Conservation (phyloP, 2,888 invertebrate genomes). For the Escarpia spicata region DNA sequence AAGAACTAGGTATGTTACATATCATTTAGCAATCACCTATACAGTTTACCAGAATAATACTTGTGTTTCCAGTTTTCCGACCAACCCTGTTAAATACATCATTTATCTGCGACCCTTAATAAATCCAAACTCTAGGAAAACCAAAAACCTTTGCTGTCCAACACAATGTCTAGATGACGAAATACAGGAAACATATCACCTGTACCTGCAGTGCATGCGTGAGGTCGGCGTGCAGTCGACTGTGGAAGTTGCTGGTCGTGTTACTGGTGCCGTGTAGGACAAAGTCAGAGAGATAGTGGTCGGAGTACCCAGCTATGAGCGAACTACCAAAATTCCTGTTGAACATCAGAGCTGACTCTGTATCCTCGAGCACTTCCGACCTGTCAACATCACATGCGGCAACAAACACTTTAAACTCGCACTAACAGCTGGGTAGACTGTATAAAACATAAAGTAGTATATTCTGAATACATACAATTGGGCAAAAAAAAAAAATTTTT, state of each 20-base stretch:
- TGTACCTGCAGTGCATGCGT: slow-evolving; percentile 57
- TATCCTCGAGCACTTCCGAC: background rate
- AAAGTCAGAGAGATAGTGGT: slow-evolving; percentile 65
- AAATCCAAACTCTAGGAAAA: no score
- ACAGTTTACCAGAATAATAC: no score
- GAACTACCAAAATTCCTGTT: slow-evolving; percentile 65
- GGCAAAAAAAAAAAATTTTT: background rate
- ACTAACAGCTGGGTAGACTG: background rate
- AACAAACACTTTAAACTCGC: no score
- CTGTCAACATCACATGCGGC: background rate
- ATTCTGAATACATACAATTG: background rate
- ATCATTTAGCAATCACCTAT: no score
- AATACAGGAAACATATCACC: no score
- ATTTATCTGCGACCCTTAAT: background rate
- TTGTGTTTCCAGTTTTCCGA: no score
- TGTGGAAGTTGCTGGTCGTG: slow-evolving; percentile 46
- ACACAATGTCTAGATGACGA: no score
- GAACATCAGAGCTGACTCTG: slow-evolving; percentile 39
- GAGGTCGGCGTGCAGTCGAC: slow-evolving; percentile 59
- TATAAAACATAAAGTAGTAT: background rate
- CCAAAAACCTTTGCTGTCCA: no score
- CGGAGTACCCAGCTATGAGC: slow-evolving; percentile 61
- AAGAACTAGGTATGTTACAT: background rate
- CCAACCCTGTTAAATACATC: background rate
- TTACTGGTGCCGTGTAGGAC: slow-evolving; percentile 66